Percentiles rank a stretch among this genome's conserved stretches.
These are phyloP conservation scores for Lordiphosa collinella DNA, from an alignment of 1,140 invertebrate species.

Conservation along the genomic window DNA sequence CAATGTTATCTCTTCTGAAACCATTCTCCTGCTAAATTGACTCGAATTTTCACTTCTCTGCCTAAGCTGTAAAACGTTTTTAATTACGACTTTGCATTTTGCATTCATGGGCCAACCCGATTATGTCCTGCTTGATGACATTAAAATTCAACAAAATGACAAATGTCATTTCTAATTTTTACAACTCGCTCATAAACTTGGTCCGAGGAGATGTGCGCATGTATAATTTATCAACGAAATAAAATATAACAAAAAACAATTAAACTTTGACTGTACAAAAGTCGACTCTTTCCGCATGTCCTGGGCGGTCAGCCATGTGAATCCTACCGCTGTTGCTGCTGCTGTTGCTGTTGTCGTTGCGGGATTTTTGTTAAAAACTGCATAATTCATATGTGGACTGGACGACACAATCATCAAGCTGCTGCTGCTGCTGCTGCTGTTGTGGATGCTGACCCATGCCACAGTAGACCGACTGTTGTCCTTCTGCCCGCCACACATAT, in stretches of 20 bases:
- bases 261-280: conserved; percentile 57
- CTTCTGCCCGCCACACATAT: conserved; percentile 52
- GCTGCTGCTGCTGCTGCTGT: conserved; percentile 7
- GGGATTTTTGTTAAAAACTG: conserved; percentile 76
- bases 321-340: conserved; percentile 21
- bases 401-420: conserved; percentile 37
- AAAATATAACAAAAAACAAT: conserved; percentile 66
- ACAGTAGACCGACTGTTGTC: conserved; percentile 27
- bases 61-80: conserved; percentile 4
- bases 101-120: conserved; percentile 17
- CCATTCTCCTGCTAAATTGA: too few species aligned
- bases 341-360: conserved; percentile 11
- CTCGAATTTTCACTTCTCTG: too few species aligned
- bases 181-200: conserved; percentile 34
- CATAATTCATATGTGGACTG: conserved; percentile 61
- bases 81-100: conserved; percentile 35
- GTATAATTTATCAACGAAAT: conserved; percentile 47
- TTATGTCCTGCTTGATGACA: conserved; percentile 33
- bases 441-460: conserved; percentile 26
- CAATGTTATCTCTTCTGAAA: too few species aligned
- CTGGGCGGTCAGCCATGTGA: conserved; percentile 52
- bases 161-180: conserved; percentile 66
- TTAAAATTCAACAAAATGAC: conserved; percentile 35
- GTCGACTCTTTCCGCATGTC: conserved; percentile 7
- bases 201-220: conserved; percentile 42